Evolutionary conservation across 2,113 vertebrate species (phyloP).

Genomic region (Microtus oregoni): DNA sequence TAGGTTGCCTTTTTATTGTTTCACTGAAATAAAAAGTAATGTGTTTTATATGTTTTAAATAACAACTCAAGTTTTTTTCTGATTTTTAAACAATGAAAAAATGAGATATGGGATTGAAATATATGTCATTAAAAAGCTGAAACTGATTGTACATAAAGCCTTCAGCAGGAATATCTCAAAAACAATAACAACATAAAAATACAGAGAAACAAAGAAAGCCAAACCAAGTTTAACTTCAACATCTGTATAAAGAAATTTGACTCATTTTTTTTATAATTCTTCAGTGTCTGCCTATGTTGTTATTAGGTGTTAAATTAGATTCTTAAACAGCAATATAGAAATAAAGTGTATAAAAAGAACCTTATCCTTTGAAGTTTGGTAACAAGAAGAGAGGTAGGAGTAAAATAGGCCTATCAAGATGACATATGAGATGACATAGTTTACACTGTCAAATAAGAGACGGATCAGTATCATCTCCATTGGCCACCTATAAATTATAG

Average conservation of each 20-base stretch:
- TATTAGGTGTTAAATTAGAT: slow-evolving; percentile 4
- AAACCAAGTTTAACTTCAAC: not conserved
- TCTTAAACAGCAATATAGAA: slow-evolving; percentile 16
- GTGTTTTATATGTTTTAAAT: not conserved
- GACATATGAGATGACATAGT: not conserved
- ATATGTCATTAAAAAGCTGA: not conserved
- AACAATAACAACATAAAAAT: not conserved
- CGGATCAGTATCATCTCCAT: not conserved
- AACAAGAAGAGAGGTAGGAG: not conserved
- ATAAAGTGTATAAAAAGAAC: not conserved
- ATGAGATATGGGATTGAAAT: not conserved
- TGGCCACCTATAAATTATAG: not conserved
- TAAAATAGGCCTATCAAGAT: not conserved
- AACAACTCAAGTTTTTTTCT: not conserved
- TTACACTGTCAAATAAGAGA: not conserved
- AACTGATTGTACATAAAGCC: not conserved
- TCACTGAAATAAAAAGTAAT: not conserved
- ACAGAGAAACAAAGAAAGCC: not conserved
- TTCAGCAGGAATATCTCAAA: not conserved
- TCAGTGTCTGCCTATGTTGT: not conserved
- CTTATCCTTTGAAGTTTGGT: not conserved
- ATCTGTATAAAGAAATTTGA: not conserved
- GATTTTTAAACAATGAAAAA: not conserved
- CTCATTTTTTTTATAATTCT: not conserved
- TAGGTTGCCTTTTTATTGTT: not conserved